Evolutionary conservation across 2,113 vertebrate genomes (phyloP).

Genomic region (Rhabdornis inornatus): DNA sequence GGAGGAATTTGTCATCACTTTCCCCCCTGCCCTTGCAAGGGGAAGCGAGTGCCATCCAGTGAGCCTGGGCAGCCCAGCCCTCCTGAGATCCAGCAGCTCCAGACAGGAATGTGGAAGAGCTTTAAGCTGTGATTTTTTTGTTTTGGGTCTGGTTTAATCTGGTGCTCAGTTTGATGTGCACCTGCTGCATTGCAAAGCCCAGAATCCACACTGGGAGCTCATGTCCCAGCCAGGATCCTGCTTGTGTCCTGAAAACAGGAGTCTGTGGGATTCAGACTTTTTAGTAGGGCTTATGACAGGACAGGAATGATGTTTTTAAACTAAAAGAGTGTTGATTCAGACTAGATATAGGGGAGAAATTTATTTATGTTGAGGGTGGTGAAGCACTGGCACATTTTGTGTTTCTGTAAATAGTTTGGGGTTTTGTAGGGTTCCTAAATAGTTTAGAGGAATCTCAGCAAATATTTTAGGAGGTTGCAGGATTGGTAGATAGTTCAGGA

Average conservation of each 20-base stretch:
- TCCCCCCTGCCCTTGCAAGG: background rate
- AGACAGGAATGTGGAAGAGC: background rate
- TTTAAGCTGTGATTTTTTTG: background rate
- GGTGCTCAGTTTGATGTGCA: background rate
- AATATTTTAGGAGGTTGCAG: background rate
- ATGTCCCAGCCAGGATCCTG: background rate
- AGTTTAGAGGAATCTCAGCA: background rate
- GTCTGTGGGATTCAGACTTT: background rate
- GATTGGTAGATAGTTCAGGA: background rate
- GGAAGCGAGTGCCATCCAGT: background rate
- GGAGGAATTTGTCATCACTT: slow-evolving; percentile 45
- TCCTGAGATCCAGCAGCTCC: rapidly evolving
- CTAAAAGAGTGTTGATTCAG: background rate
- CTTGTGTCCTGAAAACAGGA: background rate
- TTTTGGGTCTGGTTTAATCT: background rate
- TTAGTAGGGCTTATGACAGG: background rate
- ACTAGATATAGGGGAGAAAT: background rate
- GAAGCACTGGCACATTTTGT: background rate
- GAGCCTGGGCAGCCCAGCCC: background rate
- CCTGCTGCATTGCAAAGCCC: background rate
- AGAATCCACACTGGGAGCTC: rapidly evolving
- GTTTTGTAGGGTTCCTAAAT: background rate
- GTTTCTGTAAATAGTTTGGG: background rate
- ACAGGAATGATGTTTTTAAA: background rate
- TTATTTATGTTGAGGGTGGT: background rate